A percentile compares a stretch with the other conserved stretches of the same genome.
Conservation (phyloP, 2,888 invertebrate species). For the Drosophila recens region DNA sequence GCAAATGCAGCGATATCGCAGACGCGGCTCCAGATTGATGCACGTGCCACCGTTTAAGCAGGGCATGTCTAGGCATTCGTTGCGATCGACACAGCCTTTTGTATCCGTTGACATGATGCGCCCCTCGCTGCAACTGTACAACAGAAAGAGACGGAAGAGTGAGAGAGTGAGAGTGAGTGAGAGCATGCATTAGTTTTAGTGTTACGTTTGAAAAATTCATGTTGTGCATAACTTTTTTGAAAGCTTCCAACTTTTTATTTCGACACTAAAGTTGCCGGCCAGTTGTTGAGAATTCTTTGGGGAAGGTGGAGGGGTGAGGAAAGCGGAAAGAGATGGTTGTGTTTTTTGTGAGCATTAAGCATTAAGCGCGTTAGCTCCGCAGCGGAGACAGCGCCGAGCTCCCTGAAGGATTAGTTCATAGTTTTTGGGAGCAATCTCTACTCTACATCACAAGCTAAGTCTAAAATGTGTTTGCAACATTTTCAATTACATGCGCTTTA, state of each 20-base stretch:
- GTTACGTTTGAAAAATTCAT: conserved; percentile 59
- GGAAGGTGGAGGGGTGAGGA: not conserved
- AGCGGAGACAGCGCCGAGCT: conserved; percentile 2
- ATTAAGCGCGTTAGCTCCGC: conserved; percentile 59
- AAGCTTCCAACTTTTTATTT: conserved; percentile 59
- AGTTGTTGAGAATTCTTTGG: conserved; percentile 3
- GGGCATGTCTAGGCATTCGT: conserved; percentile 97
- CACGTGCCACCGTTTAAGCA: conserved; percentile 97
- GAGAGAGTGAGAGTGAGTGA: not conserved
- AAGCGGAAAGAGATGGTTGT: conserved; percentile 2
- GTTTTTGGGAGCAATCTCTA: conserved; percentile 32
- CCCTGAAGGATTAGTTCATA: conserved; percentile 38
- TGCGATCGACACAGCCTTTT: conserved; percentile 97
- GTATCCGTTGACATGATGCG: conserved; percentile 95
- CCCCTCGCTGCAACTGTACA: conserved; percentile 94
- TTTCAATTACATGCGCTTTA: not conserved
- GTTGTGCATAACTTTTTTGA: conserved; percentile 61
- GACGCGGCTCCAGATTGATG: conserved; percentile 95
- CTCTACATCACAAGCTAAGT: conserved; percentile 14
- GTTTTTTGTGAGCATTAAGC: conserved; percentile 51
- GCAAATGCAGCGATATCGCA: conserved; percentile 95
- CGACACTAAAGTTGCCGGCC: conserved; percentile 51
- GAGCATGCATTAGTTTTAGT: conserved; percentile 18
- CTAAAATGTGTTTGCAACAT: conserved; percentile 9
- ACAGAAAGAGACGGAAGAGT: not conserved